These are phyloP conservation scores for Acrobasis suavella DNA, from an alignment of 2,888 invertebrate genomes.

Conservation along the genomic window DNA sequence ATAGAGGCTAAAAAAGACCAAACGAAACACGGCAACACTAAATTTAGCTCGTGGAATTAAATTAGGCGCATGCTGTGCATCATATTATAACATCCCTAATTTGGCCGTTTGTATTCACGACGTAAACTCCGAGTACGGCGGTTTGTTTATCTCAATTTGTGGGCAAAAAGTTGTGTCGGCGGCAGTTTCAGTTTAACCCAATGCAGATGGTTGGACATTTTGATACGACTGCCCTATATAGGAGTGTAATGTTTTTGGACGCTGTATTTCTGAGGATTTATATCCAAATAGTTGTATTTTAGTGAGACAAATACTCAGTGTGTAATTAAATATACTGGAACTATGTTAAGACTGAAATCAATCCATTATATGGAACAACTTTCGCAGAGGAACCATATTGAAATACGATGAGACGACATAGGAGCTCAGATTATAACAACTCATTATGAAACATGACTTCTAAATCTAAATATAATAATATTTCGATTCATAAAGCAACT, in stretches of 20 bases:
- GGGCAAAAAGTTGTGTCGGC: conserved; percentile 56
- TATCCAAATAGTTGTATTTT: not conserved
- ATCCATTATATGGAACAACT: too few species aligned
- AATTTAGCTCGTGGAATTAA: conserved; percentile 65
- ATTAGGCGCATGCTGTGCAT: conserved; percentile 70
- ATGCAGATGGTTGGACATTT: conserved; percentile 27
- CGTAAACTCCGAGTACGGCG: conserved; percentile 55
- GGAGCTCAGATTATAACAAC: too few species aligned
- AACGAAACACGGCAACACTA: conserved; percentile 41
- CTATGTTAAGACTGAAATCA: too few species aligned
- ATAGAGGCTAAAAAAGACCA: conserved; percentile 21
- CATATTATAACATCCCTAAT: conserved; percentile 66
- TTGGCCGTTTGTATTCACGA: conserved; percentile 79
- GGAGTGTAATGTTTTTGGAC: conserved; percentile 19
- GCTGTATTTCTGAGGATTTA: not conserved
- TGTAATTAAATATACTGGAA: too few species aligned
- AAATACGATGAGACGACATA: too few species aligned
- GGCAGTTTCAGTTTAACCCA: conserved; percentile 36
- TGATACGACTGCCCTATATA: too few species aligned
- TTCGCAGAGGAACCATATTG: too few species aligned
- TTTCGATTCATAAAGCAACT: too few species aligned
- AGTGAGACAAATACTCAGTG: not conserved
- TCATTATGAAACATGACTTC: too few species aligned
- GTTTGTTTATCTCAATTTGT: conserved; percentile 73
- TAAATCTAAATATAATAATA: too few species aligned